Percentiles rank a stretch among this genome's conserved stretches.
Conservation (phyloP, 2,888 invertebrate genomes). For the Gari tellinella region DNA sequence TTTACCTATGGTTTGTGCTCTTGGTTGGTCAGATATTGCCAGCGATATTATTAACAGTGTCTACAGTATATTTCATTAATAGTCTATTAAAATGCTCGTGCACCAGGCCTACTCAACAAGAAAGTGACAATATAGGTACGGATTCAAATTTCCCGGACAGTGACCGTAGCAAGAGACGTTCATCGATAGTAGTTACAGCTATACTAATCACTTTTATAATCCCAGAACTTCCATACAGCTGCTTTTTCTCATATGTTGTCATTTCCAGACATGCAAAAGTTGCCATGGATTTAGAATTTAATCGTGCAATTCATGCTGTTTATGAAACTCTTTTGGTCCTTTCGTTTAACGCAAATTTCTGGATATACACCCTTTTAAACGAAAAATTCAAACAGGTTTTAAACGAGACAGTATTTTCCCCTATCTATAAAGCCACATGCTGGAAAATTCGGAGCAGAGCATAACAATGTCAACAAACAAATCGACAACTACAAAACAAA, state of each 20-base stretch:
- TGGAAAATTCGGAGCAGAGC: too few relatives aligned
- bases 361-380: conserved; percentile 2
- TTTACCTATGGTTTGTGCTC: not conserved
- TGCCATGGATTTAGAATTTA: not conserved
- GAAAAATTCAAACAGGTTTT: not conserved
- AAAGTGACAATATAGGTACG: conserved; percentile 6
- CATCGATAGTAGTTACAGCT: conserved; percentile 7
- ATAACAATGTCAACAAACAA: too few relatives aligned
- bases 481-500: too few relatives aligned
- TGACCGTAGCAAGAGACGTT: too few relatives aligned
- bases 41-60: not conserved
- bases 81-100: conserved; percentile 7
- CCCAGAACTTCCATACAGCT: conserved; percentile 5
- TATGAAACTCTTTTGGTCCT: conserved; percentile 7
- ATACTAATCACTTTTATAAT: conserved; percentile 8
- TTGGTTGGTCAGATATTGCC: conserved; percentile 5
- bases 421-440: too few relatives aligned
- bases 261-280: not conserved
- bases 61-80: not conserved
- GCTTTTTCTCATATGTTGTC: conserved; percentile 5
- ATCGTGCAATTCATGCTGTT: not conserved
- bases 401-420: too few relatives aligned
- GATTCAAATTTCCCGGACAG: too few relatives aligned
- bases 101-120: not conserved
- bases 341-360: conserved; percentile 10